Conservation (phyloP, 2,888 invertebrate genomes). For the Harpagoxenus sublaevis region DNA sequence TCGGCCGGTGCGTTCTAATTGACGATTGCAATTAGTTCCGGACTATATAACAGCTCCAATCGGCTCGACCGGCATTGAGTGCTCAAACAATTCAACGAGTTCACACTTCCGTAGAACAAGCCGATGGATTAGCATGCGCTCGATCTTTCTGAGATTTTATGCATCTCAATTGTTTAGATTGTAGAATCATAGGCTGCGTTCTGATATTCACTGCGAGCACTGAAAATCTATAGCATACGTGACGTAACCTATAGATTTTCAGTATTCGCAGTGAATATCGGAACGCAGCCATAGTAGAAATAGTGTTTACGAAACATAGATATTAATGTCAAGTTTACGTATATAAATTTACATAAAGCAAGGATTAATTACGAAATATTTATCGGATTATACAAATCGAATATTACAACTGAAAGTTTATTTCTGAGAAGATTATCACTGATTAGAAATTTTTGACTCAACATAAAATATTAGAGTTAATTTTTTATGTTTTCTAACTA, state of each 20-base stretch:
- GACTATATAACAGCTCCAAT: constrained; percentile 78
- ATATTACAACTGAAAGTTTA: not conserved
- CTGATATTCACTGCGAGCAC: no score
- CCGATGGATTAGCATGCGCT: not conserved
- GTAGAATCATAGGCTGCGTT: not conserved
- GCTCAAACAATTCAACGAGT: constrained; percentile 53
- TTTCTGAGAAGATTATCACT: not conserved
- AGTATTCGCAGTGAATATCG: no score
- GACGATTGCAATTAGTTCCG: constrained; percentile 85
- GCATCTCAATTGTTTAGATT: not conserved
- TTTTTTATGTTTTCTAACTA: not conserved
- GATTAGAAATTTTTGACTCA: not conserved
- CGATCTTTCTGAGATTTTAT: not conserved
- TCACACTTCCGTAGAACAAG: constrained; percentile 46
- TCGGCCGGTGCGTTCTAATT: constrained; percentile 83
- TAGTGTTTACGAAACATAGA: not conserved
- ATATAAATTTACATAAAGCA: not conserved
- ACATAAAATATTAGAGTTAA: not conserved
- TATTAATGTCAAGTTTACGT: not conserved
- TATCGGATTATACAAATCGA: not conserved
- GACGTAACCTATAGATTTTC: no score
- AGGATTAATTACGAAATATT: not conserved
- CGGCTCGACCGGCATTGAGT: constrained; percentile 53
- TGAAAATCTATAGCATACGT: no score
- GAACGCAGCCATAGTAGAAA: not conserved